These are phyloP conservation scores for Caenorhabditis plicata DNA, from an alignment of 2,888 invertebrate genomes.

Conservation along the genomic window DNA sequence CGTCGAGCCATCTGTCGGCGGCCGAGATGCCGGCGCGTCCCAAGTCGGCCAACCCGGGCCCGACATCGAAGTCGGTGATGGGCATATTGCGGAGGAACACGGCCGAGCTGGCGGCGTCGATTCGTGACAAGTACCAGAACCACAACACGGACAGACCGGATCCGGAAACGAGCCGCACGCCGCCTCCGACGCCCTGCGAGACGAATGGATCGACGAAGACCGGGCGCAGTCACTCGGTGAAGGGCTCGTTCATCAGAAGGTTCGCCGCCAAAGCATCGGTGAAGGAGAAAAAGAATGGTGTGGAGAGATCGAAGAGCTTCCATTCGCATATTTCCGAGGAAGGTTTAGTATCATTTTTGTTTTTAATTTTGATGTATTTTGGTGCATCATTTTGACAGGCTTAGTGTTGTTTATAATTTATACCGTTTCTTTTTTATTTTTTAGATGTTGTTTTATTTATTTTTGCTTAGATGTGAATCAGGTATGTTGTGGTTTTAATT, in stretches of 20 bases:
- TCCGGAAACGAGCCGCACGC: slow-evolving; percentile 15
- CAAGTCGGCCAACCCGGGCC: slow-evolving; percentile 10
- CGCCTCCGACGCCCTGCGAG: slow-evolving; percentile 11
- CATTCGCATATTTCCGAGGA: slow-evolving; percentile 45
- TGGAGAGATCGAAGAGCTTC: slow-evolving; percentile 34
- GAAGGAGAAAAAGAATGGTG: slow-evolving; percentile 21
- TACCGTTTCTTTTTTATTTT: neutral
- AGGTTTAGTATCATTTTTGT: no score
- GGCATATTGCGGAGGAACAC: slow-evolving; percentile 39
- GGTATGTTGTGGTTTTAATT: no score
- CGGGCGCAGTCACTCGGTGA: slow-evolving; percentile 38
- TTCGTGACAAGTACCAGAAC: slow-evolving; percentile 28
- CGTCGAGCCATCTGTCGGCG: slow-evolving; percentile 4
- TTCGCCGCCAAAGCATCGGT: slow-evolving; percentile 21
- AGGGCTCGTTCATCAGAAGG: slow-evolving; percentile 40
- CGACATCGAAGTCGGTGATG: slow-evolving; percentile 9
- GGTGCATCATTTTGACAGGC: neutral
- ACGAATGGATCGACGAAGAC: slow-evolving; percentile 1
- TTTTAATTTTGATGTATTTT: neutral
- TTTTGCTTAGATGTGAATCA: no score
- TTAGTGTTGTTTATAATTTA: neutral
- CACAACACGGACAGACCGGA: slow-evolving; percentile 34
- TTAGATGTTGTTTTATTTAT: no score
- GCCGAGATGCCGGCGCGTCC: slow-evolving; percentile 15
- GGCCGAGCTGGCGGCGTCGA: slow-evolving; percentile 32